Base-by-base conservation (phyloP, 2,888 invertebrate species). In the Pseudeuparius sepicola region DNA sequence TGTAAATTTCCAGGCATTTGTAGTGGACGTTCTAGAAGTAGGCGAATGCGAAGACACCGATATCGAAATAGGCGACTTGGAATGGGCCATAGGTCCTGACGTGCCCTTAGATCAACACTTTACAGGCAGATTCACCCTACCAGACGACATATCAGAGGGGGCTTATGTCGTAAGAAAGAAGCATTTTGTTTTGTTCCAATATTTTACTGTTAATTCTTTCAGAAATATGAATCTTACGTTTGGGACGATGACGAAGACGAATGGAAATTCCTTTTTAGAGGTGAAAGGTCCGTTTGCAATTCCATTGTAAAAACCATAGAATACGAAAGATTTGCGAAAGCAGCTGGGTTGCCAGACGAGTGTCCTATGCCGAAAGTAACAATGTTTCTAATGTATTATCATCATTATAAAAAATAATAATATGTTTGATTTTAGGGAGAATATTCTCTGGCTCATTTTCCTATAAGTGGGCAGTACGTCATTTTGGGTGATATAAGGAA, bases 401-500 rank as follows among this genome's bases (percentile, higher is more conserved):
- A n/a, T n/a, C n/a, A n/a, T n/a, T n/a, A n/a, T n/a, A n/a, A n/a
- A n/a, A n/a, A n/a, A n/a, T n/a, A n/a, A n/a, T n/a, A n/a, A n/a
- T n/a, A n/a, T n/a, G n/a, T n/a, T n/a, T n/a, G n/a, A n/a, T 41
- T 40, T 32, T 34, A 43, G 43, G 41, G 34, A 25, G 18, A 9
- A 4, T 41, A 41, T 14, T 15, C 27, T 9, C 11, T 43, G 5
- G 26, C 20, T 1, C 15, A 31, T 2, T 43, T 39, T 14, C 35
- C 43, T 1, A 31, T 43, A 4, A 43, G 40, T 31, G 43, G 43
- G 1, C 36, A 41, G 29, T 43, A 41, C 14, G 31, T 34, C 9
- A 36, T 41, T 18, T 28, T 43, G 14, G 41, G 39, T 24, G 39
- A 41, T 3, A 24, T 43, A 3, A 37, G 35, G 17, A 18, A 36